Base-by-base conservation (phyloP, 2,797 vertebrate genomes). In the Enteromius anoplus region DNA sequence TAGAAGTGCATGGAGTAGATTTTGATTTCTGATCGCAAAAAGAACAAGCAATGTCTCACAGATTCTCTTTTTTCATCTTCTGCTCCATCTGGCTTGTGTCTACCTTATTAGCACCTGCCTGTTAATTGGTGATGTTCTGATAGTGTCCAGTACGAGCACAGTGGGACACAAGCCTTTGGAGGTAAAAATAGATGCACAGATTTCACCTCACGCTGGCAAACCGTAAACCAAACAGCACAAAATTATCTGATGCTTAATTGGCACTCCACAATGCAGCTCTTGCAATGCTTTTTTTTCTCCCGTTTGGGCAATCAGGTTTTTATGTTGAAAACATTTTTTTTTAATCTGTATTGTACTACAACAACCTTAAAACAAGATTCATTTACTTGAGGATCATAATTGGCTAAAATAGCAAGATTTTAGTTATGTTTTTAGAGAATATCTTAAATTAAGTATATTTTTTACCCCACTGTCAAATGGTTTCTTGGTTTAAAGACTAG, bases 31-130 rank as follows among this genome's bases (percentile, higher is more conserved):
- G 45, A 51, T 65, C 14, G 26, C 49, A 14, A 82, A 72, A 71
- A 66, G 47, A 81, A 70, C 62, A 77, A 58, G 55, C 47, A 29
- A 49, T 49, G 47, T 51, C 78, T 60, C 45, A 5, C 2, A 29
- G 11, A 40, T 32, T 47, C 9, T 55, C 19, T 68, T 75, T 82
- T 79, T 78, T 65, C 32, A 51, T 78, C 40, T 42, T 42, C 53
- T 53, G 40, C 62, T 75, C 68, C 53, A 80, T 81, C 76, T 82
- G 86, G 71, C 65, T 86, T 37, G 58, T 49, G 32, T 69, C 80
- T 78, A 68, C 78, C 73, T 80, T 76, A 86, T 88, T 85, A 88
- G 75, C 87, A 85, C 85, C 78, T 69, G 76, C 66, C 32, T 82
- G 80, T 75, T 87, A 86, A 86, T 86, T 84, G 85, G 76, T 76